Conservation (phyloP, 2,888 invertebrate species). For the Trachelus troglodyta region DNA sequence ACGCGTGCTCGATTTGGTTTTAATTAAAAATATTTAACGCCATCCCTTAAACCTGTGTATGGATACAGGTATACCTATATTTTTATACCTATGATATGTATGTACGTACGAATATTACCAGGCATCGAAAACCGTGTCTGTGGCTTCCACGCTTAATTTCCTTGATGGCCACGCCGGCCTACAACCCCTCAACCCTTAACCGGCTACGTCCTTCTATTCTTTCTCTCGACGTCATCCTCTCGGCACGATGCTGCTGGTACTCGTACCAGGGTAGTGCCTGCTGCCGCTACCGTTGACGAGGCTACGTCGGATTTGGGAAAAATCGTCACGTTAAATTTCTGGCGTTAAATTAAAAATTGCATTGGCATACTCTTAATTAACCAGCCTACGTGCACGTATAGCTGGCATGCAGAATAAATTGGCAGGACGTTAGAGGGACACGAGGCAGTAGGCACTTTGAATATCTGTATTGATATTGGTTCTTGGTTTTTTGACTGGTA, state of each 20-base stretch:
- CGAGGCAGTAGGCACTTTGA: neutral
- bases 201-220: neutral
- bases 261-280: neutral
- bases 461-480: neutral
- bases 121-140: conserved; percentile 32
- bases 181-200: neutral
- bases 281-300: neutral
- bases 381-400: conserved; percentile 10
- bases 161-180: conserved; percentile 27
- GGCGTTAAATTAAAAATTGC: conserved; percentile 32
- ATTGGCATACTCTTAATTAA: conserved; percentile 26
- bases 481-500: neutral
- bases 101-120: conserved; percentile 44
- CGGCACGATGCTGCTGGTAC: neutral
- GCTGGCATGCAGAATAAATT: conserved; percentile 9
- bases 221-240: neutral
- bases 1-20: conserved; percentile 44
- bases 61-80: neutral
- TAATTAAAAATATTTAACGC: conserved; percentile 59
- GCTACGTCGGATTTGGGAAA: conserved; percentile 8
- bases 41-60: conserved; percentile 13
- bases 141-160: conserved; percentile 60
- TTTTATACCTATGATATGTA: neutral
- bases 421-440: neutral
- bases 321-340: conserved; percentile 5